Conservation (phyloP, 2,888 invertebrate species). For the Allygus modestus region DNA sequence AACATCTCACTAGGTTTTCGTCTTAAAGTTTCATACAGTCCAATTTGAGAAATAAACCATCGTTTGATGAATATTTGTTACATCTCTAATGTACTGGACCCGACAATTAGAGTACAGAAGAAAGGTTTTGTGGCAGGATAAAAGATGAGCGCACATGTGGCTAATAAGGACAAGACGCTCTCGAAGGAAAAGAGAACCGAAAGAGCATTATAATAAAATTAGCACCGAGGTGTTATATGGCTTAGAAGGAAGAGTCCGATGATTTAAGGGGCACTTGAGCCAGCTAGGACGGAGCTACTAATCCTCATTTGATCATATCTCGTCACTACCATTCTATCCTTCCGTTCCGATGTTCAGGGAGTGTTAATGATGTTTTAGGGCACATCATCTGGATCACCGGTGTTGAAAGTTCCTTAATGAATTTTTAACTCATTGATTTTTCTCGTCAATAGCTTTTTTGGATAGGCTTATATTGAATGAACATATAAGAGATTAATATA, state of each 20-base stretch:
- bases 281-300: not conserved
- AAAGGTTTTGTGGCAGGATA: no score
- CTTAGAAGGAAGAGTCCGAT: slow-evolving; percentile 50
- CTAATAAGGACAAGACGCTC: not conserved
- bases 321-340: not conserved
- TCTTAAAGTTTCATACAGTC: no score
- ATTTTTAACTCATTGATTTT: no score
- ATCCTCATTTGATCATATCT: slow-evolving; percentile 30
- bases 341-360: not conserved
- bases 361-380: not conserved
- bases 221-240: slow-evolving; percentile 41
- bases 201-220: slow-evolving; percentile 52
- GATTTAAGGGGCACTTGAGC: slow-evolving; percentile 49
- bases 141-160: not conserved
- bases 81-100: no score
- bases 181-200: slow-evolving; percentile 12
- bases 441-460: no score
- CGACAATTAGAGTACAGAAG: no score
- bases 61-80: no score
- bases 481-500: no score
- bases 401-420: no score
- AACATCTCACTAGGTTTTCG: no score
- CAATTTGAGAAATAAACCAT: no score
- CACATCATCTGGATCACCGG: not conserved
- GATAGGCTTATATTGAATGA: no score